These are phyloP conservation scores for Cisticola juncidis DNA, from an alignment of 2,113 vertebrate genomes.

Conservation along the genomic window DNA sequence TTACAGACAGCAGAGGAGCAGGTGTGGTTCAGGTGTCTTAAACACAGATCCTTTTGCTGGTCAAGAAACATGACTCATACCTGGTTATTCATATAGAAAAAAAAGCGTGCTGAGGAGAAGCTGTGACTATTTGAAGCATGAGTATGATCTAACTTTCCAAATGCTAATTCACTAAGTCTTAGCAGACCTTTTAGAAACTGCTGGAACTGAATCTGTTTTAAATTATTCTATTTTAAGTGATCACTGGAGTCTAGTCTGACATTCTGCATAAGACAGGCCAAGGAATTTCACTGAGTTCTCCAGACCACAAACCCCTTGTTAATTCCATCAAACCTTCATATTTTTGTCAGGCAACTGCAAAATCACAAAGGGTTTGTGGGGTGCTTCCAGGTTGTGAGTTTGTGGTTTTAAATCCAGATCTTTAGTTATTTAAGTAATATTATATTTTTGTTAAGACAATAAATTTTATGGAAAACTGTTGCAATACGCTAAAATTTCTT, in stretches of 20 bases:
- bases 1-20: not conserved
- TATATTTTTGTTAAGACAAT: not conserved
- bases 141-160: conserved; percentile 27
- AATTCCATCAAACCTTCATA: not conserved
- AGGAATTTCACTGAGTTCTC: conserved; percentile 42
- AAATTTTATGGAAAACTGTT: not conserved
- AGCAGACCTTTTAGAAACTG: conserved; percentile 51
- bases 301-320: conserved; percentile 51
- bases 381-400: conserved; percentile 20
- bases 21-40: not conserved
- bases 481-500: not conserved
- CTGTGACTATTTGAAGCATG: not conserved
- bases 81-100: not conserved
- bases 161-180: conserved; percentile 36
- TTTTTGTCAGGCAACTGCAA: conserved; percentile 33
- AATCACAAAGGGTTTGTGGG: not conserved
- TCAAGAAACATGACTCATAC: not conserved
- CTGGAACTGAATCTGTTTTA: conserved; percentile 52
- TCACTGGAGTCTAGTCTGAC: conserved; percentile 32
- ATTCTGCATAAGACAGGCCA: conserved; percentile 24
- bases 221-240: conserved; percentile 59
- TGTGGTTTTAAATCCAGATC: not conserved
- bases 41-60: not conserved
- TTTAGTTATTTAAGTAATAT: not conserved
- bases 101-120: not conserved